These are phyloP conservation scores for Antheraea mylitta DNA, from an alignment of 1,140 invertebrate species.

Conservation along the genomic window DNA sequence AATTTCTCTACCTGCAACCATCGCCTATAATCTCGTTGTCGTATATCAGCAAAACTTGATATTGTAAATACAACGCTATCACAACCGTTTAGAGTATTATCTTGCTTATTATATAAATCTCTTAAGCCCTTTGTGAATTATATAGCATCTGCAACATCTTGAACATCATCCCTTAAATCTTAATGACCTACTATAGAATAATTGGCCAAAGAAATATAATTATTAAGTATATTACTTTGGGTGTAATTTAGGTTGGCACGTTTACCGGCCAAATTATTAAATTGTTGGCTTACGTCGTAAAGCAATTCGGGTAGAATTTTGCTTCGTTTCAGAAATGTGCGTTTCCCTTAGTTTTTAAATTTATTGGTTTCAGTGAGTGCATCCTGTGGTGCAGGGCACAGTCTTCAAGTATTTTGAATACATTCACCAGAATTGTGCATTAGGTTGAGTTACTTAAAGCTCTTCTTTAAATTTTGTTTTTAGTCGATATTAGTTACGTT, in stretches of 20 bases:
- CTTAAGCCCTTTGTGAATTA: constrained; percentile 35
- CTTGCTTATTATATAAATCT: constrained; percentile 17
- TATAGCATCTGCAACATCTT: constrained; percentile 61
- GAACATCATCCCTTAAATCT: constrained; percentile 64
- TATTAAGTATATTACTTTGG: constrained; percentile 30
- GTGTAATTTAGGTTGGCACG: constrained; percentile 26
- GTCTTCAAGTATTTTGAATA: constrained; percentile 55
- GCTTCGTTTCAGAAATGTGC: constrained; percentile 55
- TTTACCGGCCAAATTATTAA: constrained; percentile 16
- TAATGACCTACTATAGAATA: constrained; percentile 57
- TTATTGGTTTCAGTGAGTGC: constrained; percentile 58
- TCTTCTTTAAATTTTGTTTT: too few species aligned
- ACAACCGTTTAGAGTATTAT: constrained; percentile 13
- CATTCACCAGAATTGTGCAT: constrained; percentile 25
- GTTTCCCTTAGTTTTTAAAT: constrained; percentile 63
- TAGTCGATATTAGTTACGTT: too few species aligned
- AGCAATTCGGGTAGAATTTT: constrained; percentile 56
- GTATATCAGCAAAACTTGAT: constrained; percentile 15
- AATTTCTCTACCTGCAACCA: constrained; percentile 75
- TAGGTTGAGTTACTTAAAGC: neutral
- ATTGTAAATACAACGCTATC: constrained; percentile 35
- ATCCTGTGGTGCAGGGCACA: constrained; percentile 41
- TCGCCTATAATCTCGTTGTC: constrained; percentile 22
- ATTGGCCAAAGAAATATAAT: constrained; percentile 39
- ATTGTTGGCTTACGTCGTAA: constrained; percentile 24